Evolutionary conservation across 1,140 invertebrate species (phyloP), one percentile per base, ranked within the genome.

Genomic region (Pristionchus pacificus): DNA sequence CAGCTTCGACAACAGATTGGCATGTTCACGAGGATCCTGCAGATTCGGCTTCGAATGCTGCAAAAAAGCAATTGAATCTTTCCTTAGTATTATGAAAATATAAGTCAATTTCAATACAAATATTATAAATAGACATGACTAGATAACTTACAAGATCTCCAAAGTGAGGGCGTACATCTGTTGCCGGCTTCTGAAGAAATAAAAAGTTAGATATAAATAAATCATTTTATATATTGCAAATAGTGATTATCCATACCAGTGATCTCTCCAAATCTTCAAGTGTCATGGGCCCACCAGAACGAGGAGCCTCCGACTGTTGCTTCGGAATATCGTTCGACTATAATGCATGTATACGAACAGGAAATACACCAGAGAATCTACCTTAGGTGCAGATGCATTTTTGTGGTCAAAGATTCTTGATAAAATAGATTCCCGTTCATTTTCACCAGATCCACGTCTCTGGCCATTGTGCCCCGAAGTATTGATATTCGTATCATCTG

Each of bases 11-110:
- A 69, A 6, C 13, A 73, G 60, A 19, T 68, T 60, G 14, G 71
- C 71, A 24, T 73, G 71, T 59, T 63, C 58, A 2, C 55, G 60
- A 1, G 65, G 71, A 59, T 72, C 71, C 27, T 72, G 64, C 2
- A 72, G 65, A 57, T 49, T 71, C 15, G 25, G 63, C n/a, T 71
- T 71, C 2, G n/a, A n/a, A n/a, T n/a, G 62, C 10, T 24, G 38
- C 2, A 57, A 60, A 30, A 19, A 58, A 69, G 2, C 29, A 3
- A 2, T 69, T 33, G 13, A 60, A 28, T 19, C 58, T 33, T n/a
- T 69, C 49, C 59, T 69, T 33, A 27, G 61, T 57, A 49, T 69
- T 57, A 19, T 69, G 32, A 29, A 69, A 33, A 3, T 57, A 24
- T 60, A 19, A 24, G 19, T 19, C 55, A 19, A 19, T 57, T 19